Percentiles rank a stretch among this genome's conserved stretches.
phyloP scores from a whole-genome alignment of 2,888 invertebrate species.

The Malachius bipustulatus region DNA sequence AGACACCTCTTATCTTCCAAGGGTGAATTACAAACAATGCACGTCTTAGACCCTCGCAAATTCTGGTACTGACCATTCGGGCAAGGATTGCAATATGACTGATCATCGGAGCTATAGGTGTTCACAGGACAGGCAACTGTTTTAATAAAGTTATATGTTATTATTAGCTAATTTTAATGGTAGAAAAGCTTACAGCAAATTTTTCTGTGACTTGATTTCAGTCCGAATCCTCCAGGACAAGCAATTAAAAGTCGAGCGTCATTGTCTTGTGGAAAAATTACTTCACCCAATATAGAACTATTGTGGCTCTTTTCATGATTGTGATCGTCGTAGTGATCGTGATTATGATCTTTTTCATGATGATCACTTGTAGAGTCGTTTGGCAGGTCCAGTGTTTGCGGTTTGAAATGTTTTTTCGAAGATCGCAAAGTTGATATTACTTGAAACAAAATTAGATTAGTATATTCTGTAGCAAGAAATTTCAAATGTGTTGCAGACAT shows the following conservation, averaged over 20 bases:
- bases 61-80: conserved; percentile 33
- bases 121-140: conserved; percentile 33
- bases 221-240: conserved; percentile 34
- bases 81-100: conserved; percentile 30
- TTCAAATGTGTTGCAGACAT: no score
- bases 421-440: no score
- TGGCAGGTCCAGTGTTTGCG: no score
- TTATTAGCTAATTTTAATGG: background rate
- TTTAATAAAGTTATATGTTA: conserved; percentile 14
- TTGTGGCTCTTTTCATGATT: background rate
- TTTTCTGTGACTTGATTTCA: conserved; percentile 27
- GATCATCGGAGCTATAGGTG: conserved; percentile 30
- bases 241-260: conserved; percentile 23
- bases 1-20: conserved; percentile 32
- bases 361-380: no score
- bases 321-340: no score
- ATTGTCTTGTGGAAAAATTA: conserved; percentile 7
- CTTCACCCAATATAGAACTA: background rate
- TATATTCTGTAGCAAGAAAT: no score
- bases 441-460: no score
- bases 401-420: no score
- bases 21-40: conserved; percentile 30
- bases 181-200: conserved; percentile 35
- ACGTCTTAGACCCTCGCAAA: conserved; percentile 30
- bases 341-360: no score